A percentile compares a stretch with the other conserved stretches of the same genome.
phyloP scores from a whole-genome alignment of 2,888 invertebrate genomes.

The Itoplectis maculator region DNA sequence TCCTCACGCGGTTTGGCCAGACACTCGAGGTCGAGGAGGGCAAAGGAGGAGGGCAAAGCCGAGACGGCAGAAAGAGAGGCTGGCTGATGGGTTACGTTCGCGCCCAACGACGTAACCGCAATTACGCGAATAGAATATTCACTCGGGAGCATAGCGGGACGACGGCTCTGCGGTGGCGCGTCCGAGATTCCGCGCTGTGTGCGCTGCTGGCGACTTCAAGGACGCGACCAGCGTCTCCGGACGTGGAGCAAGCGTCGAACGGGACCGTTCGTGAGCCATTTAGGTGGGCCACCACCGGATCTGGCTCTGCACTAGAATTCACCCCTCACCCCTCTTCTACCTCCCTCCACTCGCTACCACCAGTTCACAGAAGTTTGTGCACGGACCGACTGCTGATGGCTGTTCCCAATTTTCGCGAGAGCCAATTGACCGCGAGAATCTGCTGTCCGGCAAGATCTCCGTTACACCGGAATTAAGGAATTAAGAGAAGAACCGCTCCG shows the following conservation, averaged over 20 bases:
- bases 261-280: constrained; percentile 23
- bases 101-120: constrained; percentile 68
- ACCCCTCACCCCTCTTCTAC: no score
- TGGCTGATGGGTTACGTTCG: constrained; percentile 35
- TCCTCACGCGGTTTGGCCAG: not conserved
- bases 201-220: constrained; percentile 45
- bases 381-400: not conserved
- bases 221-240: constrained; percentile 36
- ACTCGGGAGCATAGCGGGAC: constrained; percentile 50
- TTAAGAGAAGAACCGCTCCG: no score
- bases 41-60: not conserved
- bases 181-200: constrained; percentile 45
- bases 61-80: constrained; percentile 11
- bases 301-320: not conserved
- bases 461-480: not conserved
- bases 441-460: not conserved
- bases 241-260: constrained; percentile 33
- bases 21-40: not conserved
- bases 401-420: constrained; percentile 11
- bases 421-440: constrained; percentile 23
- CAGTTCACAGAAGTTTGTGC: not conserved
- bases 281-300: constrained; percentile 1
- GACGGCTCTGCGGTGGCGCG: constrained; percentile 29
- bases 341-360: no score
- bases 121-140: constrained; percentile 75